Percentiles rank a stretch among this genome's conserved stretches.
Conservation (phyloP, 1,140 invertebrate genomes). For the Neodiprion fabricii region DNA sequence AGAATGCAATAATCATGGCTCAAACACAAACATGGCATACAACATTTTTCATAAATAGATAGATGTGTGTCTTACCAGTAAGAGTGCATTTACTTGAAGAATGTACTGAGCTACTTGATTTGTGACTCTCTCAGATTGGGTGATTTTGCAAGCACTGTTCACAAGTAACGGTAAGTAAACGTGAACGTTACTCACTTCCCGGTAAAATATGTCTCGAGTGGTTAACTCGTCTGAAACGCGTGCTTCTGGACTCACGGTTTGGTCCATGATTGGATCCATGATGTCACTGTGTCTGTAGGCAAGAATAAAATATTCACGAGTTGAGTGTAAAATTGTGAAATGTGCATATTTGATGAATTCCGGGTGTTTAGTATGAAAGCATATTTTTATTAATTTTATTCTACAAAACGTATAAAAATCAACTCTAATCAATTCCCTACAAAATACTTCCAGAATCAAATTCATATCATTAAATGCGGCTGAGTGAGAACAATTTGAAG, state of each 20-base stretch:
- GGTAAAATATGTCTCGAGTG: constrained; percentile 75
- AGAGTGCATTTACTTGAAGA: constrained; percentile 64
- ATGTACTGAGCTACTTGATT: constrained; percentile 64
- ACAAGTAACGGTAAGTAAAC: constrained; percentile 63
- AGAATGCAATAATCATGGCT: constrained; percentile 11
- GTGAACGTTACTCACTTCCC: constrained; percentile 68
- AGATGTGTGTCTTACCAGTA: constrained; percentile 54
- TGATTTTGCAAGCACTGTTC: constrained; percentile 61
- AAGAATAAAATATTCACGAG: constrained; percentile 17
- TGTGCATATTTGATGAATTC: constrained; percentile 1
- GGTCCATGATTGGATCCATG: constrained; percentile 67
- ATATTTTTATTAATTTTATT: too few species aligned
- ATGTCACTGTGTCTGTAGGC: constrained; percentile 49
- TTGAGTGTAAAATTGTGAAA: constrained; percentile 17
- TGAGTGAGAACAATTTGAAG: too few species aligned
- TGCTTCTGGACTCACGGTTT: constrained; percentile 59
- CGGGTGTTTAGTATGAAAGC: too few species aligned
- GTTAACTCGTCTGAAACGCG: constrained; percentile 65
- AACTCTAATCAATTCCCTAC: too few species aligned
- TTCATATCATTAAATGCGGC: too few species aligned
- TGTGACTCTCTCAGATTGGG: constrained; percentile 63
- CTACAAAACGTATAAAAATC: too few species aligned
- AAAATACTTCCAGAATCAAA: too few species aligned
- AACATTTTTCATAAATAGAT: constrained; percentile 13
- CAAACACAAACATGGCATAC: constrained; percentile 13